Evolutionary conservation across 2,113 vertebrate genomes (phyloP).

Genomic region (Chitala chitala): DNA sequence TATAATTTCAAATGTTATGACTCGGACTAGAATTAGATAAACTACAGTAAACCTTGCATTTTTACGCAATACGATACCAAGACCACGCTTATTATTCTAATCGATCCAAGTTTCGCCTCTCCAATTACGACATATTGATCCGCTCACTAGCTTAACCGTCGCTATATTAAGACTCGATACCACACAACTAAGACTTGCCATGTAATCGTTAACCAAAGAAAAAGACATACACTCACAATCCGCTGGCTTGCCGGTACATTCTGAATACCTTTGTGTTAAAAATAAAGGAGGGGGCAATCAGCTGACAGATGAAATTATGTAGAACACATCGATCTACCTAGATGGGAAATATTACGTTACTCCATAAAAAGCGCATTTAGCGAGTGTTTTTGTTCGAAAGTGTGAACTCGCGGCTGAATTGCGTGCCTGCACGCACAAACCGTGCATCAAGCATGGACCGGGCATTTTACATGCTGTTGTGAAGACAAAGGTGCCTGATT

Average conservation of each 20-base stretch:
- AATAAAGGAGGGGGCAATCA: not conserved
- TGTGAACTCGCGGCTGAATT: not conserved
- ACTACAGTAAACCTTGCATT: too few relatives aligned
- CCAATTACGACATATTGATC: too few relatives aligned
- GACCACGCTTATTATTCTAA: too few relatives aligned
- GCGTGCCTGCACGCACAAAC: not conserved
- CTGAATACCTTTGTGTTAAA: slow-evolving; percentile 9
- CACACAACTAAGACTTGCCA: too few relatives aligned
- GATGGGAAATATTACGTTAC: not conserved
- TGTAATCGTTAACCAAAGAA: too few relatives aligned
- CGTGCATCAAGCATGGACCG: not conserved
- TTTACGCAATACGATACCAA: too few relatives aligned
- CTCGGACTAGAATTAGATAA: too few relatives aligned
- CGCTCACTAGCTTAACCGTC: too few relatives aligned
- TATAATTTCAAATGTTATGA: too few relatives aligned
- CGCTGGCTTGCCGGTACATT: not conserved
- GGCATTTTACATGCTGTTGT: not conserved
- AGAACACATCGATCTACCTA: not conserved
- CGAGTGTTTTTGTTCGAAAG: not conserved
- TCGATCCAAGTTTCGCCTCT: too few relatives aligned
- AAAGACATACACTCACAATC: too few relatives aligned
- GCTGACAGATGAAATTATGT: not conserved
- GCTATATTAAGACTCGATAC: too few relatives aligned
- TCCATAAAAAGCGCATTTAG: not conserved
- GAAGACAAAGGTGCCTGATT: slow-evolving; percentile 23